A percentile compares a stretch with the other conserved stretches of the same genome.
These are phyloP conservation scores for Atherinomorus stipes DNA, from an alignment of 2,113 vertebrate genomes.

Conservation along the genomic window DNA sequence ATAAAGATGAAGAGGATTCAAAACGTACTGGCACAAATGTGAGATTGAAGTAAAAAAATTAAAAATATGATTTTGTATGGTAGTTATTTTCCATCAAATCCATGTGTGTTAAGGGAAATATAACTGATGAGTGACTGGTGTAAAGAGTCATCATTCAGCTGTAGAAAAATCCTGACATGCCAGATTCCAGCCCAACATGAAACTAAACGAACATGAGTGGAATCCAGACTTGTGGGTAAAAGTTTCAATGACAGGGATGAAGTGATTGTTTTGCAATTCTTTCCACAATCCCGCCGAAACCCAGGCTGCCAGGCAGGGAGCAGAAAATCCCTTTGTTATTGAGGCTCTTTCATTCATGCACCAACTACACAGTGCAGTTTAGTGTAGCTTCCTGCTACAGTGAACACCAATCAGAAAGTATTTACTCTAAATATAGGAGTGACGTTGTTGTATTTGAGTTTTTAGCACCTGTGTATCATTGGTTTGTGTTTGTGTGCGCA, in stretches of 20 bases:
- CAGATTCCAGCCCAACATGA: constrained; percentile 70
- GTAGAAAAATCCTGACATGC: constrained; percentile 61
- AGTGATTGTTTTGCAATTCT: constrained; percentile 44
- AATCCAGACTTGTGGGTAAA: constrained; percentile 63
- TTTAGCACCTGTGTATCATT: not conserved
- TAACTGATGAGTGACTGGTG: not conserved
- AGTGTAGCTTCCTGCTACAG: constrained; percentile 19
- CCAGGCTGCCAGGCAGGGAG: constrained; percentile 18
- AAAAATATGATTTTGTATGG: not conserved
- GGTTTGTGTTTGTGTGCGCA: not conserved
- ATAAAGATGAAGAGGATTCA: not conserved
- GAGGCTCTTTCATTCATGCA: constrained; percentile 42
- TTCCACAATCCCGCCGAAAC: constrained; percentile 53
- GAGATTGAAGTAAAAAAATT: not conserved
- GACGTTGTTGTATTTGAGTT: not conserved
- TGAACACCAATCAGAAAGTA: not conserved
- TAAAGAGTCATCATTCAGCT: not conserved
- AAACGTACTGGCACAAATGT: not conserved
- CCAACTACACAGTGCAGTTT: constrained; percentile 1
- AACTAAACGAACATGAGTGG: constrained; percentile 51
- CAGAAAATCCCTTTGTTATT: constrained; percentile 47
- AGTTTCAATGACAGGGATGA: constrained; percentile 49
- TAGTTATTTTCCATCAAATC: not conserved
- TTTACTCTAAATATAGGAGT: constrained; percentile 1
- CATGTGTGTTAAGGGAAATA: not conserved